A percentile compares a stretch with the other conserved stretches of the same genome.
Evolutionary conservation across 2,797 vertebrate genomes (phyloP).

Genomic region (Parauchenoglanis ngamensis): DNA sequence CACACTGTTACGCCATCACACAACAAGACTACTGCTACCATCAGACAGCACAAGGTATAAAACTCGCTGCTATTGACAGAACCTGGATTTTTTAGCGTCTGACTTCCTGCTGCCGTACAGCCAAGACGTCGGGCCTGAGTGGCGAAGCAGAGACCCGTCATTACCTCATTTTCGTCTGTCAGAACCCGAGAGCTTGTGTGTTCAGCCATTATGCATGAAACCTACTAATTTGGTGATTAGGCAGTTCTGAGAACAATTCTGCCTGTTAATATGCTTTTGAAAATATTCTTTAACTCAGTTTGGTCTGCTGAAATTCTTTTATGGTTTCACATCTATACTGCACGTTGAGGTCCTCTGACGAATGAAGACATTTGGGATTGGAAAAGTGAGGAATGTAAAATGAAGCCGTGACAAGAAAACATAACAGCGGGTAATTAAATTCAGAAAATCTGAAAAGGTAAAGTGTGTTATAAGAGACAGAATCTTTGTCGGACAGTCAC

Average conservation of each 20-base stretch:
- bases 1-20: not conserved
- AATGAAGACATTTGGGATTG: too few species aligned
- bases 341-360: too few species aligned
- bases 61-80: not conserved
- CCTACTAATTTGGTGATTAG: not conserved
- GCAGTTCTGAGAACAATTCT: not conserved
- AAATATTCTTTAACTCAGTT: not conserved
- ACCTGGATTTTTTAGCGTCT: not conserved
- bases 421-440: too few species aligned
- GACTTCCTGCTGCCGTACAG: not conserved
- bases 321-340: not conserved
- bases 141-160: constrained; percentile 11
- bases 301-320: not conserved
- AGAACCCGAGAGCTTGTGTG: not conserved
- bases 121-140: not conserved
- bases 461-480: not conserved
- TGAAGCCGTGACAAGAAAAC: too few species aligned
- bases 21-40: not conserved
- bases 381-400: too few species aligned
- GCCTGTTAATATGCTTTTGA: not conserved
- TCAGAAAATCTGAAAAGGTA: not conserved
- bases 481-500: not conserved
- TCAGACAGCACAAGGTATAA: too few species aligned
- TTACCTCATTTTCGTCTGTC: constrained; percentile 4
- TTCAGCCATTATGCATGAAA: not conserved